Percentiles rank a stretch among this genome's conserved stretches.
These are phyloP conservation scores for Entomobrya proxima DNA, from an alignment of 2,888 invertebrate species.

Conservation along the genomic window DNA sequence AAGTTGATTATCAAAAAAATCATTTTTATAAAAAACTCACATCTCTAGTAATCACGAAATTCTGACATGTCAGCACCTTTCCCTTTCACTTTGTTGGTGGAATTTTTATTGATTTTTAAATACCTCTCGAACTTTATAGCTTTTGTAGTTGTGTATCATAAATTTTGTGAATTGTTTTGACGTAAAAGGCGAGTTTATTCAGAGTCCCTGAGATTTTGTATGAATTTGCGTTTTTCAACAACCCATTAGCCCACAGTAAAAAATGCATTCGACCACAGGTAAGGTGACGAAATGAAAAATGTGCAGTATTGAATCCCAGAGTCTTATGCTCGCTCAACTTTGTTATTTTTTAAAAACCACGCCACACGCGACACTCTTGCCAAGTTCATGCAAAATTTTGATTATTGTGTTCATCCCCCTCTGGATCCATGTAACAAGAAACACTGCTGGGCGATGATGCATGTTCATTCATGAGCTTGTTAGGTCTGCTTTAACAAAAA, in stretches of 20 bases:
- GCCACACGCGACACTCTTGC: not conserved
- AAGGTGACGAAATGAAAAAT: slow-evolving; percentile 1
- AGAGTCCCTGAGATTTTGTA: too few relatives aligned
- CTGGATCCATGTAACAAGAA: not conserved
- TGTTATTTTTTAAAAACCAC: not conserved
- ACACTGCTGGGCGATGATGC: too few relatives aligned
- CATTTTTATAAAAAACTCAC: too few relatives aligned
- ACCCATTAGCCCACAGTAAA: too few relatives aligned
- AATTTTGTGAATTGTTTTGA: not conserved
- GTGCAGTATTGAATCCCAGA: not conserved
- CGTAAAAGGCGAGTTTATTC: too few relatives aligned
- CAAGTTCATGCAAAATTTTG: not conserved
- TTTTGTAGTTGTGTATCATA: not conserved
- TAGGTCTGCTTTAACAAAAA: too few relatives aligned
- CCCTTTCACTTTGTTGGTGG: not conserved
- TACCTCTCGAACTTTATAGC: too few relatives aligned
- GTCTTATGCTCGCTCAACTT: too few relatives aligned
- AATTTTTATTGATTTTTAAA: not conserved
- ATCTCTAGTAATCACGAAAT: not conserved
- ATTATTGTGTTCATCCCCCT: not conserved
- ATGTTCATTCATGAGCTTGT: too few relatives aligned
- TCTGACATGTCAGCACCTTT: not conserved
- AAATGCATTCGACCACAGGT: not conserved
- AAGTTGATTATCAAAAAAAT: not conserved
- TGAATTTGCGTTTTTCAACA: not conserved